Evolutionary conservation across 2,888 invertebrate species (phyloP), one percentile per base, ranked within the genome.

Genomic region (Junonia oenone): DNA sequence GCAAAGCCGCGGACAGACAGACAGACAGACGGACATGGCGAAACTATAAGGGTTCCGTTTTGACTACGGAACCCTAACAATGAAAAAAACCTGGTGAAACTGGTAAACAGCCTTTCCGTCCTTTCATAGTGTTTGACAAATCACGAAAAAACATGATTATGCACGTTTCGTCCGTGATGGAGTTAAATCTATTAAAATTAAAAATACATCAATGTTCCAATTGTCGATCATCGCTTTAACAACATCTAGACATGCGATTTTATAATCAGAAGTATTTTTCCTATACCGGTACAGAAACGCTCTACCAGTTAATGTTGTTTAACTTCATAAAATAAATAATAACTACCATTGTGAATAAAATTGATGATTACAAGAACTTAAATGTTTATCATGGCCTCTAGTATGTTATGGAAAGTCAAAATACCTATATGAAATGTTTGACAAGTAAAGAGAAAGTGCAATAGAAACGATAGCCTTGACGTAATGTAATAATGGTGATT

Each of bases 181-280:
- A 43, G 13, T 6, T 9, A 15, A 33, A 9, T 26, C 47, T 40
- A n/a, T 40, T 31, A 1, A 47, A 53, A 56, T 56, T 40, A 56
- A 47, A 43, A 59, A 56, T 59, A 59, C 56, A 56, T 49, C 38
- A 48, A 43, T 56, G 46, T 56, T 49, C 53, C 46, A 53, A 27
- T 59, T 59, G 22, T n/a, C 46, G 53, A 17, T 46, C 29, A 35
- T 29, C 26, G 37, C 27, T 37, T 22, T 45, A 52, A 56, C 53
- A 33, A 35, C 13, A 47, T 33, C 26, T 43, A 33, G 43, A 51
- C 56, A 54, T 50, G 59, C 56, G 13, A 59, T 59, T 14, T 48
- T 19, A 43, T 19, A 50, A 59, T 56, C 53, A 49, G 46, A 51
- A 40, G 6, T 26, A n/a, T n/a, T 2, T 26, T 48, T 9, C 22